Base-by-base conservation (phyloP, 2,888 invertebrate genomes). In the Craniophora ligustri region DNA sequence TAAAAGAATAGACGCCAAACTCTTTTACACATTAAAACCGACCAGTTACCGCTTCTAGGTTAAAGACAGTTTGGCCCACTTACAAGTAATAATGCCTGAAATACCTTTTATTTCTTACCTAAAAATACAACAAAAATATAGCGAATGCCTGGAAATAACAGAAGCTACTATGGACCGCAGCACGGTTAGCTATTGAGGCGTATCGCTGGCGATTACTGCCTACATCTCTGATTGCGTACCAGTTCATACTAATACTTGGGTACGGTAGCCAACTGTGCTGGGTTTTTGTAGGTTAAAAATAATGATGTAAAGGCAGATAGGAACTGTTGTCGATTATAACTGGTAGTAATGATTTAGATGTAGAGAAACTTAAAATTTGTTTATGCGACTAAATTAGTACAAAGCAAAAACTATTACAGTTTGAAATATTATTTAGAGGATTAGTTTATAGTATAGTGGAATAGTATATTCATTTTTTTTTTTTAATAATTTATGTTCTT, bases 141-240 rank as follows among this genome's bases (percentile, higher is more conserved):
- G 34, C 36, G 45, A 49, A 28, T 14, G 42, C 39, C 42, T 60
- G 53, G 48, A 72, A 71, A 67, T 72, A 67, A 47, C 51, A 62
- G 61, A 49, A 59, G 59, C 45, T 40, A 13, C 53, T 39, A 35
- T 41, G 41, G 46, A 61, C 64, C 64, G 76, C 82, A 87, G 72
- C 90, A 87, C 84, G 79, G 83, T 81, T 91, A 79, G 28, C 76
- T 79, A 79, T 68, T 87, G 84, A 81, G 79, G 88, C 90, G 88
- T 62, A 77, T 61, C 82, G 74, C 75, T 73, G 53, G 60, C 72
- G 67, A 60, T 72, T 72, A 65, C 75, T 76, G 63, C 64, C 49
- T 64, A 59, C 62, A 62, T 64, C 75, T 54, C 42, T 58, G 65
- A 65, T 72, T 75, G 72, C 81, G 76, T 74, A 76, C 68, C 47